A percentile compares a stretch with the other conserved stretches of the same genome.
Evolutionary conservation across 2,888 invertebrate species (phyloP).

Genomic region (Euzetes globulus): DNA sequence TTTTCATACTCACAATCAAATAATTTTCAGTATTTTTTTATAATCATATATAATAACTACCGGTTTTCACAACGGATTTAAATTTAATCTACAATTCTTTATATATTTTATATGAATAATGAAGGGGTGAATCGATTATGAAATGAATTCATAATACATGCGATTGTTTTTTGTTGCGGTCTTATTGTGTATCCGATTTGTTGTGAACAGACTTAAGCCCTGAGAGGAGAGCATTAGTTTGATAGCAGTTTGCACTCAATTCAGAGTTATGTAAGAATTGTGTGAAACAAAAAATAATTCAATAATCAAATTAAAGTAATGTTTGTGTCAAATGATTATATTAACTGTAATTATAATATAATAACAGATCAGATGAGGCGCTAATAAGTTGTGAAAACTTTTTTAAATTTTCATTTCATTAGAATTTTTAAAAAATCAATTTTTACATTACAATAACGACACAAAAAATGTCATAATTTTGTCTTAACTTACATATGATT

Average conservation of each 20-base stretch:
- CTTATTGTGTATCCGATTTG: background rate
- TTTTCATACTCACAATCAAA: background rate
- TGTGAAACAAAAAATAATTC: background rate
- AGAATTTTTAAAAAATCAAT: slow-evolving; percentile 23
- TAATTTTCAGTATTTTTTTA: background rate
- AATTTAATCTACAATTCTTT: slow-evolving; percentile 1
- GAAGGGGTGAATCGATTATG: background rate
- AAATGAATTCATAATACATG: background rate
- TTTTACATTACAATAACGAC: slow-evolving; percentile 26
- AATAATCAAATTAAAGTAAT: background rate
- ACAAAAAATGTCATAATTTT: slow-evolving; percentile 2
- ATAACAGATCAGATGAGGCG: slow-evolving; percentile 10
- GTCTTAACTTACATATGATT: slow-evolving; percentile 16
- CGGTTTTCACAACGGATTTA: slow-evolving; percentile 11
- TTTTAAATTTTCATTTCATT: background rate
- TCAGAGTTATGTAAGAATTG: no score
- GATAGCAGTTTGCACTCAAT: background rate
- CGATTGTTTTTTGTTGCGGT: background rate
- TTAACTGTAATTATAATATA: slow-evolving; percentile 2
- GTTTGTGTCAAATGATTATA: slow-evolving; percentile 13
- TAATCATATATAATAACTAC: background rate
- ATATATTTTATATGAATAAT: background rate
- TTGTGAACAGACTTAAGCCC: background rate
- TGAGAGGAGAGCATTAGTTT: background rate
- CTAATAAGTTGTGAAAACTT: slow-evolving; percentile 7